A percentile compares a stretch with the other conserved stretches of the same genome.
Conservation (phyloP, 2,797 vertebrate genomes). For the Hydrophis major region DNA sequence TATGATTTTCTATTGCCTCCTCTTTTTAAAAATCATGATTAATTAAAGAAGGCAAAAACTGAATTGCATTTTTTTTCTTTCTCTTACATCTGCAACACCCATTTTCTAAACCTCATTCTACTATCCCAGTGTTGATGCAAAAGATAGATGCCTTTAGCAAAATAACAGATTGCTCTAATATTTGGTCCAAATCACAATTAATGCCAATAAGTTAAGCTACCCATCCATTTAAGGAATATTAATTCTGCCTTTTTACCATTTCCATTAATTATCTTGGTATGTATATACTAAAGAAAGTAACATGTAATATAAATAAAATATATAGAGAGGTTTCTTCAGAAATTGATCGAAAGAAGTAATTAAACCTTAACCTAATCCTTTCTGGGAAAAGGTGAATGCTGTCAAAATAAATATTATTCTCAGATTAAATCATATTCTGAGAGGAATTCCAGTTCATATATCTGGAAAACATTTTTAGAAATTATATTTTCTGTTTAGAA, state of each 20-base stretch:
- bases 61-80: background rate
- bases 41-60: background rate
- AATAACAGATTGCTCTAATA: background rate
- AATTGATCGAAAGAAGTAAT: background rate
- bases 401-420: background rate
- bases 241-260: background rate
- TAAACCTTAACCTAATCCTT: background rate
- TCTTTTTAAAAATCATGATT: background rate
- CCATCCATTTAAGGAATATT: background rate
- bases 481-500: background rate
- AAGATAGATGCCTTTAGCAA: background rate
- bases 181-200: background rate
- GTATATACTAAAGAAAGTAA: background rate
- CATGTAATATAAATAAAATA: background rate
- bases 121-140: background rate
- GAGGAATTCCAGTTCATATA: background rate
- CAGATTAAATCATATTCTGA: background rate
- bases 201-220: background rate
- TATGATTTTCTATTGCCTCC: background rate
- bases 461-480: background rate
- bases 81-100: background rate
- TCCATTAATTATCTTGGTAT: background rate
- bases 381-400: background rate
- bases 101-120: background rate
- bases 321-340: background rate